Evolutionary conservation across 2,888 invertebrate species (phyloP), one percentile per base, ranked within the genome.

Genomic region (Petrolisthes manimaculis): DNA sequence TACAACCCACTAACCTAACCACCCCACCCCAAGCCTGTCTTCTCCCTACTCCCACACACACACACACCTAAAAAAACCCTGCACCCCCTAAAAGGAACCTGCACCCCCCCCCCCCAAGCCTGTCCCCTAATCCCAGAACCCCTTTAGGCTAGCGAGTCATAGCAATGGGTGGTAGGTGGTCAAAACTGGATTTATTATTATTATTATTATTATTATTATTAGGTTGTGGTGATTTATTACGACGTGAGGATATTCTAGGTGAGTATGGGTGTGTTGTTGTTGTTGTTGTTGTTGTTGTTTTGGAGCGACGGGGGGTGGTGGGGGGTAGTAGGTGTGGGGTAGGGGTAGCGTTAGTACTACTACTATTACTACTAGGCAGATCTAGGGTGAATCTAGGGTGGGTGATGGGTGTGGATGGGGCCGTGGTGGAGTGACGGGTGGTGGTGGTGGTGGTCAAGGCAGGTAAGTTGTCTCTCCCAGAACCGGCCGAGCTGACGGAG

Each of bases 401-500:
- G 24, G 24, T 24, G 53, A 74, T 55, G 56, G 77, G 67, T 21
- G 55, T 83, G 83, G 51, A 77, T 77, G 83, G 74, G 55, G 83
- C 83, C 55, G 54, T 55, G 53, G 77, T 37, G 77, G 71, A 74
- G 18, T 67, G 69, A 53, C 37, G 55, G 51, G 82, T 21, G 12
- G 82, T 53, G 83, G 71, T 74, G 53, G 14, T 81, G 78, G 56
- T 54, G 24, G 83, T 54, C 55, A 86, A 78, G 24, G 86, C 83
- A 75, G 86, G 86, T 78, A 86, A 86, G 78, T 77, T 86, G 83
- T 86, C 61, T 12, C 82, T 77, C 18, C 82, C 86, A 21, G 86
- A 86, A 51, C 83, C 83, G 24, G 86, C 86, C 8, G 86, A 86
- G 67, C 86, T 86, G 86, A 82, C 83, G 77, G 86, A n/a, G n/a